Evolutionary conservation across 2,888 invertebrate species (phyloP).

Genomic region (Chouioia cunea): DNA sequence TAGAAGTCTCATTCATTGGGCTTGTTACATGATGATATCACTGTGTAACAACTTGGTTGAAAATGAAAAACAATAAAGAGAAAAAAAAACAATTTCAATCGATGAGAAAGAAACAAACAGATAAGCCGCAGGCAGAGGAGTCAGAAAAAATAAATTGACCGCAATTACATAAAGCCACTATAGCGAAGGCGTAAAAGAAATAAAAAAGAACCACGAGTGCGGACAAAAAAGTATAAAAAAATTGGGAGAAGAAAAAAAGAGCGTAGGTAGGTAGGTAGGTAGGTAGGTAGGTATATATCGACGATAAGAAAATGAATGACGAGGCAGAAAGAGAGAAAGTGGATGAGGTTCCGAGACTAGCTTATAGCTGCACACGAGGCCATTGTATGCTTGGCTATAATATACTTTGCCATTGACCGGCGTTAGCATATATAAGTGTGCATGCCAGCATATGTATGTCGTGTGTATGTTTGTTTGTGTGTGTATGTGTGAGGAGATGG

Average conservation of each 20-base stretch:
- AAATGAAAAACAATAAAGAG: not conserved
- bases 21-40: no score
- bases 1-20: no score
- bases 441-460: not conserved
- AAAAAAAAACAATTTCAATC: constrained; percentile 16
- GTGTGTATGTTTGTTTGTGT: not conserved
- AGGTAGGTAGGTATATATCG: constrained; percentile 1
- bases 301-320: constrained; percentile 47
- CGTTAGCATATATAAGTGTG: not conserved
- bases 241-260: constrained; percentile 8
- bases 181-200: constrained; percentile 5
- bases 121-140: constrained; percentile 16
- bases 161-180: constrained; percentile 32
- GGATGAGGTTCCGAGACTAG: constrained; percentile 37
- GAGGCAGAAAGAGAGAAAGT: constrained; percentile 45
- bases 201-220: not conserved
- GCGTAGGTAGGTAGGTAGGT: not conserved
- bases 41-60: no score
- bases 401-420: not conserved
- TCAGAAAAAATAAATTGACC: constrained; percentile 40
- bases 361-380: not conserved
- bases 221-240: constrained; percentile 12
- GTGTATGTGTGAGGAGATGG: not conserved
- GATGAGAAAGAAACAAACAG: constrained; percentile 32
- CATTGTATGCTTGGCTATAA: constrained; percentile 2